Evolutionary conservation across 1,140 invertebrate species (phyloP), one percentile per base, ranked within the genome.

Genomic region (Conus ventricosus): DNA sequence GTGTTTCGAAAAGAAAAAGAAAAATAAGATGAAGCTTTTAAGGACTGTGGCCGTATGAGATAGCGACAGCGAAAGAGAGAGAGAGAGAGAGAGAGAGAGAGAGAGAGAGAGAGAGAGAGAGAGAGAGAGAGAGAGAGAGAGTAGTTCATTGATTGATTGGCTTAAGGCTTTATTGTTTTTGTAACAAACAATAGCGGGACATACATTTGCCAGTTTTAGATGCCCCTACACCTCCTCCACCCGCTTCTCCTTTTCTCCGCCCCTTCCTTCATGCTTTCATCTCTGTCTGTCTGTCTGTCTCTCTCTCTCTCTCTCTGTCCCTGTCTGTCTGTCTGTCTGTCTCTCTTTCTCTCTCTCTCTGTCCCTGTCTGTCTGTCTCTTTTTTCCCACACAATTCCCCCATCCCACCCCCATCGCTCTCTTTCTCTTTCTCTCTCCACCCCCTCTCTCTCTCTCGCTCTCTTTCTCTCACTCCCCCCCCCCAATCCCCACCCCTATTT

Each of bases 381-480:
- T 85, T 71, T 71, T 71, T 39, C 71, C 54, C 67, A 76, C n/a
- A 53, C n/a, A 78, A 81, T 85, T 67, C 84, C 88, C 75, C 88
- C 84, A 81, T 88, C 80, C 67, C 53, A 83, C 80, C 83, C 78
- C 57, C 25, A 63, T 81, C 80, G 1, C 87, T 67, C 87, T 63
- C 87, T 83, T 27, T 88, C 83, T 86, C 67, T 78, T 53, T 13
- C 83, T 86, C 83, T 80, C 76, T 85, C 83, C 80, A 67, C 27
- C 76, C 85, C 75, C 84, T 81, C 84, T 80, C 67, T 63, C 88
- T 80, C 75, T 81, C 84, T 27, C 83, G 55, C 55, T 60, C 55
- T 57, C 25, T 55, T 54, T 60, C 13, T 55, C 15, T 60, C 11
- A 4, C 5, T 55, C 55, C 15, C 71, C 8, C n/a, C 15, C 71